Evolutionary conservation across 2,113 vertebrate genomes (phyloP), one percentile per base, ranked within the genome.

Genomic region (Thinocorus orbignyianus): DNA sequence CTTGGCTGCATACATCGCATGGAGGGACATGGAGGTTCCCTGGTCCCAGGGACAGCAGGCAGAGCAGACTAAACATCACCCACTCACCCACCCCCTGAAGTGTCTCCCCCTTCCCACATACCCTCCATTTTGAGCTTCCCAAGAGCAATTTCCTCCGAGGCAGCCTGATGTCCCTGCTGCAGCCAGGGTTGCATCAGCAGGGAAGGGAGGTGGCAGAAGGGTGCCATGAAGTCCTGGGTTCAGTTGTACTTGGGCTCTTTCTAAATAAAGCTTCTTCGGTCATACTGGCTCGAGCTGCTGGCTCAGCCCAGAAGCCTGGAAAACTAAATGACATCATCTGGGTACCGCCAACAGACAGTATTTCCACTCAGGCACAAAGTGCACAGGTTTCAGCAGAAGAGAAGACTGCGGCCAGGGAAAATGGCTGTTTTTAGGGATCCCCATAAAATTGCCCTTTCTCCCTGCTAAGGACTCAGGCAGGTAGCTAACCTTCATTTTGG

Each of bases 291-390:
- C 1, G 1, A 89, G 91, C 81, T 95, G 93, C 90, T 96, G 93
- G 93, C 93, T 95, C 94, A 95, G 74, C 62, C 92, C 84, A 94
- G 93, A 76, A 95, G 93, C 90, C 87, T 97, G 94, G 87, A 96
- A 97, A 95, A 96, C 93, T 62, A 57, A 77, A 88, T 97, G 52
- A 96, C 94, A 94, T 97, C 94, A 96, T 94, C 92, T 93, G 85
- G 52, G 95, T 85, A 80, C 79, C 2, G 39, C 57, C 3, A 9
- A 77, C 86, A 88, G 74, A 58, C 18, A 2, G 8, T 69, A 65
- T 93, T 93, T 96, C 87, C 90, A 91, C 95, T 88, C 58, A 93
- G 81, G 82, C 91, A 65, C 49, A 3, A 18, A 88, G 87, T 52
- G 66, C 74, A 35, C 5, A 24, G 49, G 48, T 86, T 87, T 92